These are phyloP conservation scores for Ichneumon xanthorius DNA, from an alignment of 2,888 invertebrate species.

Conservation along the genomic window DNA sequence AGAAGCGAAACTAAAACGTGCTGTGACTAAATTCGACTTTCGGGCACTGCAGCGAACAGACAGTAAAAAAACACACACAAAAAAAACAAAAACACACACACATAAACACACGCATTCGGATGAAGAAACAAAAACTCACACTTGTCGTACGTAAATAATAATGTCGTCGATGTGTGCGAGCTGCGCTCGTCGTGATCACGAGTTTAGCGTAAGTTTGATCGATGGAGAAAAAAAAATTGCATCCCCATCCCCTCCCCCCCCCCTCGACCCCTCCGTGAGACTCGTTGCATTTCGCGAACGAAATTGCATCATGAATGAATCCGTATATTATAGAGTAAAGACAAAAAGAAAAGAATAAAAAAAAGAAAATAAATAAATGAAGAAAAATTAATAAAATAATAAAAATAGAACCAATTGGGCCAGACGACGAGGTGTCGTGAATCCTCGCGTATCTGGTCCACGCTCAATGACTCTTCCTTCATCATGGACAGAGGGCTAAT, in stretches of 20 bases:
- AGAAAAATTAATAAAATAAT: conserved; percentile 36
- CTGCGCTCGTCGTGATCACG: conserved; percentile 61
- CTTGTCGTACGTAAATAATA: conserved; percentile 63
- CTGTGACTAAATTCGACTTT: conserved; percentile 78
- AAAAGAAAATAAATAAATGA: conserved; percentile 32
- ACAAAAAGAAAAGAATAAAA: conserved; percentile 25
- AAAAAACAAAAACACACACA: conserved; percentile 34
- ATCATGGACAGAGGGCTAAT: conserved; percentile 70
- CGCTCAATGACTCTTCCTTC: conserved; percentile 73
- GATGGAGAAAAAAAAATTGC: conserved; percentile 25
- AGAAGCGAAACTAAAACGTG: conserved; percentile 73
- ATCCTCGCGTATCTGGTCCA: conserved; percentile 63
- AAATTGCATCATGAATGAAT: conserved; percentile 23
- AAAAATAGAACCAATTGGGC: conserved; percentile 70
- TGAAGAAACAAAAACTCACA: conserved; percentile 40
- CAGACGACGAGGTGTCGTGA: conserved; percentile 60
- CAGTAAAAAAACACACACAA: conserved; percentile 53
- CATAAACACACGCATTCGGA: neutral
- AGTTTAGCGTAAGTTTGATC: conserved; percentile 52
- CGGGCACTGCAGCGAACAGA: conserved; percentile 72
- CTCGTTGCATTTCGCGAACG: conserved; percentile 23
- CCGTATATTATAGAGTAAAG: conserved; percentile 41
- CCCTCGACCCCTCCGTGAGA: conserved; percentile 6
- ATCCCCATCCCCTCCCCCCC: neutral
- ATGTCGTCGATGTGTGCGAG: conserved; percentile 59